Conservation (phyloP, 2,113 vertebrate species). For the Nesogale talazaci region DNA sequence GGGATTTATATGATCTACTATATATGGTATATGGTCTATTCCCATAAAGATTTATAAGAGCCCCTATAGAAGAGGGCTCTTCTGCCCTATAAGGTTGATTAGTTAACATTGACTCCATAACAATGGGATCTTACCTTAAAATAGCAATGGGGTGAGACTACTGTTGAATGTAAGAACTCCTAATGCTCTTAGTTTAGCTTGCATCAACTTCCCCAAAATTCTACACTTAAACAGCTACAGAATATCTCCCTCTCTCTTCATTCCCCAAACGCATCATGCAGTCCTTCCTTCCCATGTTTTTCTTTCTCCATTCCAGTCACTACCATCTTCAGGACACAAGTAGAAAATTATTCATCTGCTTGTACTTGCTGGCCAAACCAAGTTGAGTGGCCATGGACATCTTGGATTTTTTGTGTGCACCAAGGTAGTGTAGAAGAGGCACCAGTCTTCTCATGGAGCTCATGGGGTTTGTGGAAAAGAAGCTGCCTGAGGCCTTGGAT, state of each 20-base stretch:
- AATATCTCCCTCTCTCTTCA: neutral
- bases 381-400: neutral
- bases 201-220: neutral
- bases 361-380: neutral
- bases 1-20: no score
- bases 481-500: neutral
- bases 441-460: accelerated
- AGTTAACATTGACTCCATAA: no score
- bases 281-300: accelerated
- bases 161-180: neutral
- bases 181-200: neutral
- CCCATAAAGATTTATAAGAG: no score
- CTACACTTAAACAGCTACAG: neutral
- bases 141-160: neutral
- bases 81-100: no score
- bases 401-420: neutral
- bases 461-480: neutral
- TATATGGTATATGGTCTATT: no score
- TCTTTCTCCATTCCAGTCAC: neutral
- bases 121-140: neutral
- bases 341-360: neutral
- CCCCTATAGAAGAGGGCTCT: no score
- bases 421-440: neutral
- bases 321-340: neutral
- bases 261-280: neutral